These are phyloP conservation scores for Dromas ardeola DNA, from an alignment of 2,113 vertebrate genomes.

Conservation along the genomic window DNA sequence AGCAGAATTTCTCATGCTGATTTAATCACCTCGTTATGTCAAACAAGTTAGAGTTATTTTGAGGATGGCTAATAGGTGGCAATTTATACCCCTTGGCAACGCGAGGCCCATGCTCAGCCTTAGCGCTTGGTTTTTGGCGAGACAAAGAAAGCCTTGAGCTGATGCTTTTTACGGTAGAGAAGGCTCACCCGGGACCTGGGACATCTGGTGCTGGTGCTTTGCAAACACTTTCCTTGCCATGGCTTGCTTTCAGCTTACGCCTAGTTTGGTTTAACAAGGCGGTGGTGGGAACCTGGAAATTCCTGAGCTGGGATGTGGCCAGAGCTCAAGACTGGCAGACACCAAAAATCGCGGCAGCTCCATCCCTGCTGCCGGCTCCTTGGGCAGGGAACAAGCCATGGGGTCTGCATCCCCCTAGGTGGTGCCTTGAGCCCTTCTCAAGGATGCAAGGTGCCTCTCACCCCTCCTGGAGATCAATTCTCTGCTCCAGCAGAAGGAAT, in stretches of 20 bases:
- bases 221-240: not conserved
- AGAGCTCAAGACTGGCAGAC: not conserved
- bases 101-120: not conserved
- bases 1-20: conserved; percentile 38
- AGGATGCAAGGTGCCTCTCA: not conserved
- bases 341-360: not conserved
- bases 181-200: not conserved
- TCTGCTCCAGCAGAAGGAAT: not conserved
- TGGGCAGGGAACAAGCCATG: accelerated
- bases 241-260: not conserved
- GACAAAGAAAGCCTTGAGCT: not conserved
- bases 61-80: conserved; percentile 15
- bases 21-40: conserved; percentile 58
- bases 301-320: not conserved
- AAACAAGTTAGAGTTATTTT: conserved; percentile 46
- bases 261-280: not conserved
- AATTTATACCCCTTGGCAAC: conserved; percentile 30
- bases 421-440: not conserved
- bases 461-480: not conserved
- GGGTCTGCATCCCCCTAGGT: not conserved
- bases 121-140: not conserved
- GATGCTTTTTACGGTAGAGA: not conserved
- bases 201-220: not conserved
- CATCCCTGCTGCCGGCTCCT: not conserved
- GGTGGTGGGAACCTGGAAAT: not conserved